These are phyloP conservation scores for Enteromius argenteus DNA, from an alignment of 2,797 vertebrate genomes.

Conservation along the genomic window DNA sequence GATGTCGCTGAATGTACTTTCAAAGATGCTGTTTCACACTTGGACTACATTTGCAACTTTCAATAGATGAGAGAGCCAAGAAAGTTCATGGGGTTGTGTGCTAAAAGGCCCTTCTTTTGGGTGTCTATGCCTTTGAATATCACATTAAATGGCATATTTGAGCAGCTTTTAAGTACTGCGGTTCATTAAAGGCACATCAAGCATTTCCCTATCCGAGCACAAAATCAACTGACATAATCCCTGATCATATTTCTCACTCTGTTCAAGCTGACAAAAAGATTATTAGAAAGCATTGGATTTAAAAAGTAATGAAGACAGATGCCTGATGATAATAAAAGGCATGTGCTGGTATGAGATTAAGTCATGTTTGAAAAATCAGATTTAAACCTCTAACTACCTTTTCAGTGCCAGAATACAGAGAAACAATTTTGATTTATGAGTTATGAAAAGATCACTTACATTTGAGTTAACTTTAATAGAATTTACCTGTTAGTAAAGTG, in stretches of 20 bases:
- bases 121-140: constrained; percentile 21
- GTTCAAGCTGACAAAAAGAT: constrained; percentile 14
- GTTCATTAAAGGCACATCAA: constrained; percentile 8
- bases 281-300: background rate
- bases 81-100: constrained; percentile 22
- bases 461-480: background rate
- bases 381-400: background rate
- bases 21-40: constrained; percentile 34
- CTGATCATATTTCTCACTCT: constrained; percentile 9
- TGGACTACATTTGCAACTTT: constrained; percentile 26
- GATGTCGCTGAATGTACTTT: constrained; percentile 46
- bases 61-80: constrained; percentile 1
- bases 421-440: background rate
- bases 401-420: background rate
- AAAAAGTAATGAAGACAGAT: constrained; percentile 23
- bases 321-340: background rate
- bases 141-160: constrained; percentile 24
- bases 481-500: background rate
- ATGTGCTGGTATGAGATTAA: background rate
- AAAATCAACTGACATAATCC: constrained; percentile 14
- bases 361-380: constrained; percentile 2
- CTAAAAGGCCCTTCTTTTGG: background rate
- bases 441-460: background rate
- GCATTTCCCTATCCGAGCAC: background rate
- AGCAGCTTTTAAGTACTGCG: background rate